Base-by-base conservation (phyloP, 2,888 invertebrate species). In the Napeogenes inachia region DNA sequence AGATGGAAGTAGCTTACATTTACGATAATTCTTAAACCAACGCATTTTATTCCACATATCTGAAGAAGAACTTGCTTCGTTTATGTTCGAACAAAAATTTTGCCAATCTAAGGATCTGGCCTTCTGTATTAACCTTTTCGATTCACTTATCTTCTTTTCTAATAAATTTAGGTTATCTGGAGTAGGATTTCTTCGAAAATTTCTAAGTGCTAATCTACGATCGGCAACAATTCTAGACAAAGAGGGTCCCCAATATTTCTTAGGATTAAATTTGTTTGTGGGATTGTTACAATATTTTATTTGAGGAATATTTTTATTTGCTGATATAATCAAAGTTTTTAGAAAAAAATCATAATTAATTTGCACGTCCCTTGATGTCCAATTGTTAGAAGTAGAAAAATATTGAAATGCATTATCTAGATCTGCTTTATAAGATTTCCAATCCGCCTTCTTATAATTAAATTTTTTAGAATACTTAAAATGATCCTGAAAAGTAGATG, bases 181-280 rank as follows among this genome's bases (percentile, higher is more conserved):
- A 5, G 59, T 64, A 5, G 65, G 65, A 45, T 66, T 66, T 13
- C 56, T 50, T 57, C 68, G 47, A 56, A 68, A 68, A 1, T 3
- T 30, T 21, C 42, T 56, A 4, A 68, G 35, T 10, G 65, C 63
- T 38, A 63, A 35, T 5, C 65, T 42, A 0, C 68, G 65, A 46
- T 62, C 38, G 0, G 63, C 68, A 42, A 68, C 59, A 21, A 58
- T 13, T 57, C 59, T 33, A 8, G 68, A 67, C 30, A 64, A 35
- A 4, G 45, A 4, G 13, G 54, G 59, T 45, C 21, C 63, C 65
- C 65, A 67, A 47, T 67, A 67, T 2, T 45, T 46, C 57, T 63
- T 67, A n/a, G 66, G 62, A 33, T 54, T 56, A 58, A 68, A 67
- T 32, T 45, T 57, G 4, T 10, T 54, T 45, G 32, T 30, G 12